Conservation (phyloP, 2,888 invertebrate species). For the Melitaea athalia region DNA sequence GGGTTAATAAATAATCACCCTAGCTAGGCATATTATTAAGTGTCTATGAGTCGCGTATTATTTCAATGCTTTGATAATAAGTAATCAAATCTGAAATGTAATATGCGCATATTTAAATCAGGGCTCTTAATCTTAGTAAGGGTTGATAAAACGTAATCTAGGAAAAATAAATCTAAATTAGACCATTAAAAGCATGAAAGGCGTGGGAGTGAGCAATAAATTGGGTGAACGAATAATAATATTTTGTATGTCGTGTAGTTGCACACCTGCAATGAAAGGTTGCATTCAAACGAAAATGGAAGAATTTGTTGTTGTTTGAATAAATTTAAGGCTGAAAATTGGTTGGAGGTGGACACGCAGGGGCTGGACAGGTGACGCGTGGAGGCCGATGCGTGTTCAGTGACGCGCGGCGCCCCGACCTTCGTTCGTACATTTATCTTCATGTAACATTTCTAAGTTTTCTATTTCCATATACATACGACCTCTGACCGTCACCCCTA, state of each 20-base stretch:
- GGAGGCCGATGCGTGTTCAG: constrained; percentile 22
- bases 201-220: not conserved
- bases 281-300: not conserved
- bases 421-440: constrained; percentile 18
- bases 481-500: constrained; percentile 27
- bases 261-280: not conserved
- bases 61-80: no score
- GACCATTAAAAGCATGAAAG: not conserved
- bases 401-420: constrained; percentile 40
- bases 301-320: not conserved
- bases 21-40: no score
- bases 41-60: no score
- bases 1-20: no score
- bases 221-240: constrained; percentile 1
- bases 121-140: not conserved
- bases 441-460: constrained; percentile 30
- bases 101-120: not conserved
- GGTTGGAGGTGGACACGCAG: constrained; percentile 20
- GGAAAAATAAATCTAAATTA: not conserved
- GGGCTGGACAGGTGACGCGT: constrained; percentile 24
- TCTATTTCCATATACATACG: constrained; percentile 16
- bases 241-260: not conserved
- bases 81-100: no score
- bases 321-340: constrained; percentile 2
- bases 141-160: not conserved